Percentiles rank a stretch among this genome's conserved stretches.
phyloP scores from a whole-genome alignment of 2,888 invertebrate species.

The Lasioglossum malachurum region DNA sequence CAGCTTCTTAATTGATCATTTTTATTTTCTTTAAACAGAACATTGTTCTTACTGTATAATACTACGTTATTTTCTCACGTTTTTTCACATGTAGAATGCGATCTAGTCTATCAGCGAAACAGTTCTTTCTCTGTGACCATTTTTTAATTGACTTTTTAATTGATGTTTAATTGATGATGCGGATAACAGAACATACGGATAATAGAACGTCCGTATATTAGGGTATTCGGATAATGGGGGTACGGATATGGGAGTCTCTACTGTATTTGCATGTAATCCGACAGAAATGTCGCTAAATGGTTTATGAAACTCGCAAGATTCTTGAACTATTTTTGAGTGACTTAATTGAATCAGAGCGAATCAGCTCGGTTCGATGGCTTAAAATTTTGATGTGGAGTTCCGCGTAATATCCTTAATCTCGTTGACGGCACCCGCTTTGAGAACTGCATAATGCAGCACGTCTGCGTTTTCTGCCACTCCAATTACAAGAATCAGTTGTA shows the following conservation, averaged over 20 bases:
- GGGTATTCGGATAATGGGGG: too few relatives aligned
- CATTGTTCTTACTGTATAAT: neutral
- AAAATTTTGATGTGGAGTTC: slow-evolving; percentile 54
- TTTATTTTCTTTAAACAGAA: too few relatives aligned
- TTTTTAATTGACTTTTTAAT: too few relatives aligned
- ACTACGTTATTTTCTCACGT: neutral
- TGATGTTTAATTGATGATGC: too few relatives aligned
- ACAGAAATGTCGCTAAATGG: neutral
- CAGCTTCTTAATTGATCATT: too few relatives aligned
- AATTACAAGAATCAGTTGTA: slow-evolving; percentile 62
- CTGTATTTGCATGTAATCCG: neutral
- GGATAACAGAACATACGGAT: too few relatives aligned
- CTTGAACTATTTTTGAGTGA: neutral
- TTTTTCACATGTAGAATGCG: too few relatives aligned
- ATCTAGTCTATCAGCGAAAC: too few relatives aligned
- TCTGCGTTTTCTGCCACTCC: slow-evolving; percentile 34
- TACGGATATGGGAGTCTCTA: too few relatives aligned
- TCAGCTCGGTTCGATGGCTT: slow-evolving; percentile 31
- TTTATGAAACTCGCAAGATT: neutral
- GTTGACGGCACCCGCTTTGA: slow-evolving; percentile 48
- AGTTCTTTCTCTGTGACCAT: too few relatives aligned
- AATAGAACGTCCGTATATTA: too few relatives aligned
- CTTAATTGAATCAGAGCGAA: neutral
- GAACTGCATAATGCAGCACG: slow-evolving; percentile 61
- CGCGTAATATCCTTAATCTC: slow-evolving; percentile 60